A percentile compares a stretch with the other conserved stretches of the same genome.
Evolutionary conservation across 2,888 invertebrate species (phyloP).

Genomic region (Microchrysa polita): DNA sequence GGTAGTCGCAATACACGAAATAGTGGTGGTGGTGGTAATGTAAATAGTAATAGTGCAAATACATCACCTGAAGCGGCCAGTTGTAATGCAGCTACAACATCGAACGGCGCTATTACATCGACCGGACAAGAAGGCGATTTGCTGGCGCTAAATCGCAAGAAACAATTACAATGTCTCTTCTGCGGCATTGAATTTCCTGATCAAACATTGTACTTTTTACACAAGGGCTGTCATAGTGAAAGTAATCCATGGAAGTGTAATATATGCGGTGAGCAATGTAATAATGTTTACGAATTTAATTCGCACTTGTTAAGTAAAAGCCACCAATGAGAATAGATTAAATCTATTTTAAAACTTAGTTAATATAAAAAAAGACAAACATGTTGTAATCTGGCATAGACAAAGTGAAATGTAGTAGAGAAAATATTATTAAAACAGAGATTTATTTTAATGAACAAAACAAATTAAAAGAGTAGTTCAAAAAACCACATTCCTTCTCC

Average conservation of each 20-base stretch:
- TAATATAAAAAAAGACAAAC: conserved; percentile 46
- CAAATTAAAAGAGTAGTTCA: conserved; percentile 46
- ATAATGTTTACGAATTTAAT: conserved; percentile 96
- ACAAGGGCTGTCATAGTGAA: conserved; percentile 97
- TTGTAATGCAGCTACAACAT: conserved; percentile 65
- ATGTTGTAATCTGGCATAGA: not conserved
- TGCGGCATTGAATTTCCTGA: conserved; percentile 96
- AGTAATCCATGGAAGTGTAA: conserved; percentile 97
- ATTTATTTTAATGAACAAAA: conserved; percentile 27
- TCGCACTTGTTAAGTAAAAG: conserved; percentile 94
- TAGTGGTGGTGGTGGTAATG: conserved; percentile 47
- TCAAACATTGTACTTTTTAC: conserved; percentile 94
- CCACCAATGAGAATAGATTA: conserved; percentile 72
- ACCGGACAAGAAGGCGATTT: conserved; percentile 72
- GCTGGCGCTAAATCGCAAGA: conserved; percentile 64
- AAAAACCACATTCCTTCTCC: conserved; percentile 49
- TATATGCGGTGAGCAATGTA: conserved; percentile 94
- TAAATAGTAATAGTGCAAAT: conserved; percentile 51
- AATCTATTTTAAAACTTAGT: conserved; percentile 49
- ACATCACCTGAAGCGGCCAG: conserved; percentile 62
- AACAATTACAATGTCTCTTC: conserved; percentile 81
- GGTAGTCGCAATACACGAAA: conserved; percentile 67
- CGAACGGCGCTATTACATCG: conserved; percentile 76
- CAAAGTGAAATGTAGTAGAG: not conserved
- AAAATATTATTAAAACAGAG: not conserved